phyloP scores from a whole-genome alignment of 2,113 vertebrate genomes.

The Tragelaphus buxtoni region DNA sequence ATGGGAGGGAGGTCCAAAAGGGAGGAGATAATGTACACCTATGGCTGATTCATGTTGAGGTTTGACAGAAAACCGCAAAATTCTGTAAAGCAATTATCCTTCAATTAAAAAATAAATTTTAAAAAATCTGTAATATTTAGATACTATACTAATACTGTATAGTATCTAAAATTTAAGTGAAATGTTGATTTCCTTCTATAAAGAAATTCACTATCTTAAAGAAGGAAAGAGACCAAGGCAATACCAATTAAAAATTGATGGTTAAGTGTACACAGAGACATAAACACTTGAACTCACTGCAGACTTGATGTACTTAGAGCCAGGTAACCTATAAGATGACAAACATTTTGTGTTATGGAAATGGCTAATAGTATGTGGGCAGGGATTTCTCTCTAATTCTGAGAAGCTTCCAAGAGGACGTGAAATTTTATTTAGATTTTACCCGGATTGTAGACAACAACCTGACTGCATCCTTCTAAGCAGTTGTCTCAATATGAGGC shows the following conservation, averaged over 20 bases:
- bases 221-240: not conserved
- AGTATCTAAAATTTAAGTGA: not conserved
- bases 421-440: slow-evolving; percentile 4
- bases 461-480: not conserved
- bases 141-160: not conserved
- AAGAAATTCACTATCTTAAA: not conserved
- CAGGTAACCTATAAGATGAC: not conserved
- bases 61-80: too few relatives aligned
- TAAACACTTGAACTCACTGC: not conserved
- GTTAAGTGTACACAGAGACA: not conserved
- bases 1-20: not conserved
- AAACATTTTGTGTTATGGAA: not conserved
- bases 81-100: too few relatives aligned
- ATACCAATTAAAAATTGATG: not conserved
- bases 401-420: not conserved
- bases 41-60: too few relatives aligned
- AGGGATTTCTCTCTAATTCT: slow-evolving; percentile 14
- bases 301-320: not conserved
- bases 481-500: not conserved
- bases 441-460: not conserved
- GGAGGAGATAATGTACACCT: not conserved
- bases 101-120: too few relatives aligned
- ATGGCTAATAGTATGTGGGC: not conserved
- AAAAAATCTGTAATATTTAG: too few relatives aligned
- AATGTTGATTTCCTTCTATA: not conserved